Base-by-base conservation (phyloP, 2,113 vertebrate genomes). In the Macquaria australasica region DNA sequence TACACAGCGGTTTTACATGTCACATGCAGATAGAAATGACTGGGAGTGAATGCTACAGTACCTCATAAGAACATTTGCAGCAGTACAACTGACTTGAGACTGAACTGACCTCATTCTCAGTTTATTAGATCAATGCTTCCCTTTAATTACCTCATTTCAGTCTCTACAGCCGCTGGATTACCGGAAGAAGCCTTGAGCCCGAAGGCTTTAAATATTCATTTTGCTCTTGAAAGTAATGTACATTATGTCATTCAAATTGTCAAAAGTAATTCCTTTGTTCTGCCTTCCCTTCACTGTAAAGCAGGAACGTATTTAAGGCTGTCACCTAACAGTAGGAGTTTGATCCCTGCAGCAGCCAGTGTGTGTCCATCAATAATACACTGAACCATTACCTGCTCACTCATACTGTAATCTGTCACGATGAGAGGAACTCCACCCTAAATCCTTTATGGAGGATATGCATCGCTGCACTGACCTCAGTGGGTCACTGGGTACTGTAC, bases 131-230 rank as follows among this genome's bases (percentile, higher is more conserved):
- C 83, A 79, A 73, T 64, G 73, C 53, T n/a, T 69, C n/a, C 23
- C 74, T 76, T 89, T 89, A 89, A 89, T 91, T 86, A 81, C 50
- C 74, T 66, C 70, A 67, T 79, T 82, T 89, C 73, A 77, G 83
- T 79, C 83, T 48, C 81, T 59, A 28, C 73, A 71, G 85, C 82
- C 75, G 83, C 69, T 73, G 85, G 73, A 87, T 81, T 74, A 85
- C 70, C 0, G 45, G 64, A 79, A 73, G 37, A 76, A n/a, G 77
- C 70, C 56, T 48, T 0, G 55, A 34, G 78, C 71, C 69, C 43
- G 0, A 16, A 85, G 51, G 55, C 48, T 84, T 84, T 78, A 72
- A 85, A 87, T 78, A 72, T 69, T 69, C 6, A 84, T 78, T 89
- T 55, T 77, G 18, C 51, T 83, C 45, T 55, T 37, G 37, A 20